Percentiles rank a stretch among this genome's conserved stretches.
Conservation (phyloP, 2,113 vertebrate species). For the Indri indri region DNA sequence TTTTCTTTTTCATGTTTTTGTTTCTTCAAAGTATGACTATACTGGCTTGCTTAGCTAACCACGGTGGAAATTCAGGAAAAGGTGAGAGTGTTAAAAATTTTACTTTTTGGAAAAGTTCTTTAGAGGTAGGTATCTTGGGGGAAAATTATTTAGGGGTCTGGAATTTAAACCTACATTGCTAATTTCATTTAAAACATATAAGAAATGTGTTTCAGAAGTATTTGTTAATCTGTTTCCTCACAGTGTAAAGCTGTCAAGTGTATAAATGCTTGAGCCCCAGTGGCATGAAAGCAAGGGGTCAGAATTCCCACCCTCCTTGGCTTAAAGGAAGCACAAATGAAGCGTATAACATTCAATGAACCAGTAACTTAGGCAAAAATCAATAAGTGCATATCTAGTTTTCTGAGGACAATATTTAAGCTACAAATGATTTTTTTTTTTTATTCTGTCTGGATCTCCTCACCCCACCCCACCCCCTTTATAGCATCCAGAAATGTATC, state of each 20-base stretch:
- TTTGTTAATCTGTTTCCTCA: not conserved
- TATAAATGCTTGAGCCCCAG: not conserved
- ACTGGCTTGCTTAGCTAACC: not conserved
- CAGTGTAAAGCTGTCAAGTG: not conserved
- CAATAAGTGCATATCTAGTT: not conserved
- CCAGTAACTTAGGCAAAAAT: not conserved
- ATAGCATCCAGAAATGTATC: not conserved
- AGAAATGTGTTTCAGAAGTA: not conserved
- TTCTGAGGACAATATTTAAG: slow-evolving; percentile 18
- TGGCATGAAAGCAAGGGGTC: not conserved
- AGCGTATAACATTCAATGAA: not conserved
- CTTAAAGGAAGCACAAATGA: not conserved
- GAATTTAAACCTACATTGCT: not conserved
- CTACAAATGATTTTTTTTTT: not conserved
- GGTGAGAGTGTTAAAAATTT: not conserved
- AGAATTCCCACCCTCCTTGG: not conserved
- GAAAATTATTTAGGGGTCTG: not conserved
- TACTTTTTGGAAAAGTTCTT: not conserved
- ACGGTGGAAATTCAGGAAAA: not conserved
- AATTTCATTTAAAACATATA: not conserved
- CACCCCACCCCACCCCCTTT: not conserved
- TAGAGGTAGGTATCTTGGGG: not conserved
- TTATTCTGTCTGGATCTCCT: not conserved
- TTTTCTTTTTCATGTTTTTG: not conserved
- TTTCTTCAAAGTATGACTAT: slow-evolving; percentile 14